Evolutionary conservation across 2,888 invertebrate genomes (phyloP).

Genomic region (Protophormia terraenovae): DNA sequence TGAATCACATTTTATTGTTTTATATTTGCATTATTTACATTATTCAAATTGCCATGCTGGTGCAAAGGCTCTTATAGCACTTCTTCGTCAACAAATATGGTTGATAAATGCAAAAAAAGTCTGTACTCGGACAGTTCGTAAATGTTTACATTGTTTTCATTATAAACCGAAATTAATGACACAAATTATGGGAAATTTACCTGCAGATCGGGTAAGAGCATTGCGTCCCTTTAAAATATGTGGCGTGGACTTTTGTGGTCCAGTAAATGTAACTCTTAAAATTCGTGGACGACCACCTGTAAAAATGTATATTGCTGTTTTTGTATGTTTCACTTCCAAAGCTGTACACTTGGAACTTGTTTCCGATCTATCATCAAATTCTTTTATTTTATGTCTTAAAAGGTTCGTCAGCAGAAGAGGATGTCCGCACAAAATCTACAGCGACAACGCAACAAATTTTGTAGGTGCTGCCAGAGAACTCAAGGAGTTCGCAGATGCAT

Average conservation of each 20-base stretch:
- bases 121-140: not conserved
- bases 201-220: constrained; percentile 36
- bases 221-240: constrained; percentile 48
- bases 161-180: constrained; percentile 35
- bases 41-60: not conserved
- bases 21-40: too few relatives aligned
- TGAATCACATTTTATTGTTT: too few relatives aligned
- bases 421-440: constrained; percentile 47
- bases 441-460: constrained; percentile 68
- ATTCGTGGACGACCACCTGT: constrained; percentile 19
- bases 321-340: constrained; percentile 44
- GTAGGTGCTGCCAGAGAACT: constrained; percentile 56
- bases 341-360: constrained; percentile 63
- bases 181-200: constrained; percentile 59
- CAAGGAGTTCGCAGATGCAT: constrained; percentile 46
- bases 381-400: constrained; percentile 63
- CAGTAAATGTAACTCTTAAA: constrained; percentile 22
- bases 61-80: not conserved
- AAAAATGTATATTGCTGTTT: constrained; percentile 43
- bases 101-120: not conserved
- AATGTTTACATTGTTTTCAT: too few relatives aligned
- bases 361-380: constrained; percentile 53
- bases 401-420: constrained; percentile 57
- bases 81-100: not conserved
- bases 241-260: constrained; percentile 56